These are phyloP conservation scores for Zingel zingel DNA, from an alignment of 2,113 vertebrate species.

Conservation along the genomic window DNA sequence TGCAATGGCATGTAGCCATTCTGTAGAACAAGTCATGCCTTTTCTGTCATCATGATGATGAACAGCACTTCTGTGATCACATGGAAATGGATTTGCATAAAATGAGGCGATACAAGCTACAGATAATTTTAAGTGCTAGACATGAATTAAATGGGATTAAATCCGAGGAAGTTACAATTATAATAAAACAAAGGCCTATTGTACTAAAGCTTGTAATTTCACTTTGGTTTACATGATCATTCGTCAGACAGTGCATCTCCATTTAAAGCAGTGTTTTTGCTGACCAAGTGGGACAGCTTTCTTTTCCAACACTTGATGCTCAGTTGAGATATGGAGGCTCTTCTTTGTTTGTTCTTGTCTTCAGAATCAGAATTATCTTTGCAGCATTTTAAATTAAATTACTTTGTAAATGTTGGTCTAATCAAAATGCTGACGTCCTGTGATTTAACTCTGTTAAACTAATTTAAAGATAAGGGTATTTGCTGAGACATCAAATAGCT, in stretches of 20 bases:
- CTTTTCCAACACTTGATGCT: neutral
- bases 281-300: neutral
- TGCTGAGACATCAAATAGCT: neutral
- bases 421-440: neutral
- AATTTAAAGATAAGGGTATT: neutral
- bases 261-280: conserved; percentile 11
- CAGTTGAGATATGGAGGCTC: conserved; percentile 5
- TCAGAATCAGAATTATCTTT: conserved; percentile 1
- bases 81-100: conserved; percentile 41
- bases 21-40: conserved; percentile 1
- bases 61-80: conserved; percentile 20
- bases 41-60: conserved; percentile 8
- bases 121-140: conserved; percentile 16
- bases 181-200: conserved; percentile 17
- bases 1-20: neutral
- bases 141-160: conserved; percentile 12
- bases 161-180: conserved; percentile 3
- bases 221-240: neutral
- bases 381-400: conserved; percentile 30
- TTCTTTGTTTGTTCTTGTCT: conserved; percentile 3
- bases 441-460: conserved; percentile 21
- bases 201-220: neutral
- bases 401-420: conserved; percentile 15
- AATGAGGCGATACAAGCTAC: conserved; percentile 17
- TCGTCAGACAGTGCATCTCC: neutral